Evolutionary conservation across 2,888 invertebrate species (phyloP).

Genomic region (Dicyrtoma fusca): DNA sequence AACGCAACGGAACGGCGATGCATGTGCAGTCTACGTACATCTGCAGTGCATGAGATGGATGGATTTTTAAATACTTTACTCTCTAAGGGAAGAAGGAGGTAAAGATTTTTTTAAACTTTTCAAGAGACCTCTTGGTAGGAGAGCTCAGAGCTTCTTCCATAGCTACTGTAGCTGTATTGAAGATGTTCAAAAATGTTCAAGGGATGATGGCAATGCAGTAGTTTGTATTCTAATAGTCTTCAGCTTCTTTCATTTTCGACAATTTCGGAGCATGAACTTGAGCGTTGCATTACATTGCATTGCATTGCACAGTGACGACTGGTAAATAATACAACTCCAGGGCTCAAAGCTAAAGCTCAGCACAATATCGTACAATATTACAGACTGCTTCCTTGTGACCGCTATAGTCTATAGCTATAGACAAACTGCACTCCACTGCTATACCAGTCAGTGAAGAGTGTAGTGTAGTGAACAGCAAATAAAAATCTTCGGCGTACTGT

Average conservation of each 20-base stretch:
- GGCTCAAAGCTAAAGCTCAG: no score
- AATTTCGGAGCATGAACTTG: constrained; percentile 17
- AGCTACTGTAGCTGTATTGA: not conserved
- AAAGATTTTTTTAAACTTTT: constrained; percentile 20
- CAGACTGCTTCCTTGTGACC: no score
- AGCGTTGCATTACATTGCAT: not conserved
- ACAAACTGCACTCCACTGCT: no score
- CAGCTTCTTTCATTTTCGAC: constrained; percentile 11
- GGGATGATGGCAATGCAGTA: constrained; percentile 10
- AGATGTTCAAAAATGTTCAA: constrained; percentile 29
- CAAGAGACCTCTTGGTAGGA: constrained; percentile 26
- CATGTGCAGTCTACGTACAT: no score
- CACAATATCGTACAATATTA: no score
- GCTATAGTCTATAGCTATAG: no score
- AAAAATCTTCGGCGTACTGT: no score
- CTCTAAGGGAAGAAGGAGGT: not conserved
- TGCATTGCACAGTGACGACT: not conserved
- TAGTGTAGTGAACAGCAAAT: no score
- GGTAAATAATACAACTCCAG: no score
- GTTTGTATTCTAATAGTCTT: not conserved
- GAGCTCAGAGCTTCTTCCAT: constrained; percentile 13
- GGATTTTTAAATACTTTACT: constrained; percentile 12
- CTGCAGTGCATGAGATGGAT: not conserved
- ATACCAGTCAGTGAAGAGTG: no score
- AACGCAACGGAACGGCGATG: no score